Percentiles rank a stretch among this genome's conserved stretches.
Conservation (phyloP, 2,888 invertebrate genomes). For the Drosophila testacea region DNA sequence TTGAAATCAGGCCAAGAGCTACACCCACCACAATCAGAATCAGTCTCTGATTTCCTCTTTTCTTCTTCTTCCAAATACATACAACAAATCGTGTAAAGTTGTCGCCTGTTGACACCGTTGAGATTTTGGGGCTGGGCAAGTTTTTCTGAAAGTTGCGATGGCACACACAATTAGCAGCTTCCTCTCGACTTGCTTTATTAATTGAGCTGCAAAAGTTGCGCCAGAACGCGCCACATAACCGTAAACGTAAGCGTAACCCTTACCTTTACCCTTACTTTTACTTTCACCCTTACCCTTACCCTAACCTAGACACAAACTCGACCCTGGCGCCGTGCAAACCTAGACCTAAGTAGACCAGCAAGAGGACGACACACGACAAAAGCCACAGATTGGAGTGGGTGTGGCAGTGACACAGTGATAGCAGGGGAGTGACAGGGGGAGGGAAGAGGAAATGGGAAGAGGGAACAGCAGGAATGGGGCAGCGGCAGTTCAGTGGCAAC, state of each 20-base stretch:
- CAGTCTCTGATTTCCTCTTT: background rate
- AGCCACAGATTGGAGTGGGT: slow-evolving; percentile 30
- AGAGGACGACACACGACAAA: slow-evolving; percentile 53
- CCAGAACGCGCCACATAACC: slow-evolving; percentile 56
- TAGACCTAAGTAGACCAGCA: slow-evolving; percentile 29
- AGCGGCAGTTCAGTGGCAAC: slow-evolving; percentile 40
- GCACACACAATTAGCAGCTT: slow-evolving; percentile 80
- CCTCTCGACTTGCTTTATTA: slow-evolving; percentile 78
- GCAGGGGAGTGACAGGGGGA: background rate
- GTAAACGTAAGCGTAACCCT: slow-evolving; percentile 57
- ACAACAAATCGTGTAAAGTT: slow-evolving; percentile 49
- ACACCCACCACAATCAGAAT: slow-evolving; percentile 11
- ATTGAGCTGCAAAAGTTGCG: slow-evolving; percentile 79
- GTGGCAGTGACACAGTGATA: slow-evolving; percentile 16
- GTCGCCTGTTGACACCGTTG: slow-evolving; percentile 60
- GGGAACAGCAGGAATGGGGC: background rate
- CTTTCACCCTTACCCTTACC: slow-evolving; percentile 31
- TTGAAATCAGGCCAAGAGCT: slow-evolving; percentile 20
- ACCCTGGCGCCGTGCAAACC: slow-evolving; percentile 37
- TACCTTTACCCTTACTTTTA: slow-evolving; percentile 32
- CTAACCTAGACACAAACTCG: slow-evolving; percentile 44
- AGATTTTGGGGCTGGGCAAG: slow-evolving; percentile 51
- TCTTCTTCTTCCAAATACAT: slow-evolving; percentile 7
- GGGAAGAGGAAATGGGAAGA: background rate
- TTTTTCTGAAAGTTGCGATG: slow-evolving; percentile 62